phyloP scores from a whole-genome alignment of 2,888 invertebrate species.

The Agrotis exclamationis region DNA sequence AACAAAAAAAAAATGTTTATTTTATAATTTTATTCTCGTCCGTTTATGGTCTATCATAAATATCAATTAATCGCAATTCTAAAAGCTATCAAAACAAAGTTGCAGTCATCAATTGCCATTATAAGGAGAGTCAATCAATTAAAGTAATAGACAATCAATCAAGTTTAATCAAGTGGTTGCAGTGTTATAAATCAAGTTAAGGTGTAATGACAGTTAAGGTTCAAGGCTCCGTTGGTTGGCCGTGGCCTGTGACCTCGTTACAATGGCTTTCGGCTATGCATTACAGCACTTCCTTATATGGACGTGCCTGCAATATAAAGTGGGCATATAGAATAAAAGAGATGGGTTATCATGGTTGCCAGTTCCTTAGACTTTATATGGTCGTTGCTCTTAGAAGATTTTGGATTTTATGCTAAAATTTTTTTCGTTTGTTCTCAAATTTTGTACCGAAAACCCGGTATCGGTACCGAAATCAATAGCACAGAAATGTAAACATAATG shows the following conservation, averaged over 20 bases:
- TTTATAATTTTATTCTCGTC: not conserved
- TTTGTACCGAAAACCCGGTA: not conserved
- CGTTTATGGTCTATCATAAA: slow-evolving; percentile 2
- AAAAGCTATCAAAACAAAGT: slow-evolving; percentile 41
- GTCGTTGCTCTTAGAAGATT: not conserved
- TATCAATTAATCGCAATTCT: slow-evolving; percentile 30
- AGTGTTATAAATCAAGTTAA: slow-evolving; percentile 64
- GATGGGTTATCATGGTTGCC: slow-evolving; percentile 24
- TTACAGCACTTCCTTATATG: slow-evolving; percentile 57
- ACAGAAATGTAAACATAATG: not conserved
- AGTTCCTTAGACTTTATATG: slow-evolving; percentile 44
- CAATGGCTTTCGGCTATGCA: slow-evolving; percentile 61
- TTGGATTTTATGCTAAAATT: not conserved
- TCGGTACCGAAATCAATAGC: not conserved
- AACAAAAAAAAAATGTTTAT: not conserved
- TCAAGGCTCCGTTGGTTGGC: slow-evolving; percentile 68
- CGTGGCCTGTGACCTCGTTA: slow-evolving; percentile 59
- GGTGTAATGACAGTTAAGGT: slow-evolving; percentile 62
- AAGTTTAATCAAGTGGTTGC: slow-evolving; percentile 48
- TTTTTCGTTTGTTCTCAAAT: not conserved
- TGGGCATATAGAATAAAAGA: not conserved
- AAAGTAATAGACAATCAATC: slow-evolving; percentile 56
- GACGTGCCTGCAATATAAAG: slow-evolving; percentile 28
- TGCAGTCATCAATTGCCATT: slow-evolving; percentile 39
- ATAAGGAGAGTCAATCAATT: slow-evolving; percentile 52